A percentile compares a stretch with the other conserved stretches of the same genome.
Conservation (phyloP, 2,888 invertebrate species). For the Spisula solida region DNA sequence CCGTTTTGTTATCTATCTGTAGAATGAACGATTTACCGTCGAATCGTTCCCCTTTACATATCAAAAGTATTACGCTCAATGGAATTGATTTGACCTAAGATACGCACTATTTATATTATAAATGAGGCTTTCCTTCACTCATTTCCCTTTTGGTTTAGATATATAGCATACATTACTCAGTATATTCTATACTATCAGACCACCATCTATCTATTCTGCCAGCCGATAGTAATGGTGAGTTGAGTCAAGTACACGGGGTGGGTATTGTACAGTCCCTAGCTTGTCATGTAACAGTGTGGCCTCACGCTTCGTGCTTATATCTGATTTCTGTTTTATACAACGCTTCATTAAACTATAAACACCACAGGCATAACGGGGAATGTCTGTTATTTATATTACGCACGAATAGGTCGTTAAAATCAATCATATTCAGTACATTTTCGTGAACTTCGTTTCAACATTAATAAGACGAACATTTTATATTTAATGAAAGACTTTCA, state of each 20-base stretch:
- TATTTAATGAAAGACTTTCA: too few relatives aligned
- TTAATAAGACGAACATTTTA: background rate
- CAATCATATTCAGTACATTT: background rate
- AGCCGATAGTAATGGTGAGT: background rate
- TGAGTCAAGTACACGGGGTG: background rate
- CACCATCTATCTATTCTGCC: background rate
- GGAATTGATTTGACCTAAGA: background rate
- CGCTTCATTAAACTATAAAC: slow-evolving; percentile 22
- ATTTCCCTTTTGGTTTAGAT: too few relatives aligned
- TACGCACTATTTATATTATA: too few relatives aligned
- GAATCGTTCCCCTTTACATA: background rate
- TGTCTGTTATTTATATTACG: background rate
- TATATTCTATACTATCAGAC: background rate
- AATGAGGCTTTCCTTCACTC: too few relatives aligned
- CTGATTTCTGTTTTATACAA: background rate
- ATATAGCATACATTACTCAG: too few relatives aligned
- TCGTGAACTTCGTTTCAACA: background rate
- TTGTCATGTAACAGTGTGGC: background rate
- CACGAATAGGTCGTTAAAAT: background rate
- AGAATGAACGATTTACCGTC: background rate
- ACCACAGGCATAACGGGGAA: background rate
- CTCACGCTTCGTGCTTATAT: background rate
- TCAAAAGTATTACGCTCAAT: background rate
- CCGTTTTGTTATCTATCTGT: too few relatives aligned
- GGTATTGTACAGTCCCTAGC: background rate